A percentile compares a stretch with the other conserved stretches of the same genome.
phyloP scores from a whole-genome alignment of 2,797 vertebrate genomes.

The Pangasius sanitwongsei region DNA sequence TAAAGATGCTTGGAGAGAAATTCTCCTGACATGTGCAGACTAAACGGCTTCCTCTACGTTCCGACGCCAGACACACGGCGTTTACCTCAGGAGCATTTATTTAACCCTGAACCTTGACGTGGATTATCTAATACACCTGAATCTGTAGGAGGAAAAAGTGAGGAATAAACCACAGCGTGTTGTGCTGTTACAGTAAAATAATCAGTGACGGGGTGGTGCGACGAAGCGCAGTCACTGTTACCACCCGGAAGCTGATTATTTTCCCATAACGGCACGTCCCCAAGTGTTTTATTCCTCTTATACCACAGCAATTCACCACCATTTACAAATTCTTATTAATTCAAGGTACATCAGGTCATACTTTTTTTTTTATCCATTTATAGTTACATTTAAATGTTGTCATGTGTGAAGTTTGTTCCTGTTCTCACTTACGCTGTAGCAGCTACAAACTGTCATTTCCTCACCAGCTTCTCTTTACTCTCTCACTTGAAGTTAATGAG shows the following conservation, averaged over 20 bases:
- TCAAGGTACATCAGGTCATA: not conserved
- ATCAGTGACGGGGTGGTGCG: not conserved
- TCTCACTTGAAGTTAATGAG: too few species aligned
- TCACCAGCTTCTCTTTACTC: too few species aligned
- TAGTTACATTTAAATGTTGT: not conserved
- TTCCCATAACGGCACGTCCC: not conserved
- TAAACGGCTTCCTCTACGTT: not conserved
- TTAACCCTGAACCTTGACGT: not conserved
- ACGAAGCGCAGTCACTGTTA: not conserved
- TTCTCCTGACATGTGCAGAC: not conserved
- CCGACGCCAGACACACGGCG: not conserved
- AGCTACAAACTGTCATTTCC: too few species aligned
- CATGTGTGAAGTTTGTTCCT: not conserved
- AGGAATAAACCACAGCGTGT: not conserved
- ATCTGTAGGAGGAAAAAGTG: not conserved
- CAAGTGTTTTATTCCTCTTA: not conserved
- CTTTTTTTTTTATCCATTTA: not conserved
- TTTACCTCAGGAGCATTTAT: not conserved
- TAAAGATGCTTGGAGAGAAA: not conserved
- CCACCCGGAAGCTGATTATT: too few species aligned
- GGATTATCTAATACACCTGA: not conserved
- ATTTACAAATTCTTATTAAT: not conserved
- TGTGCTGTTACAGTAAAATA: not conserved
- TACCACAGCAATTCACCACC: not conserved
- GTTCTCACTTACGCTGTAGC: not conserved